Base-by-base conservation (phyloP, 2,797 vertebrate genomes). In the Eupleurogrammus muticus region DNA sequence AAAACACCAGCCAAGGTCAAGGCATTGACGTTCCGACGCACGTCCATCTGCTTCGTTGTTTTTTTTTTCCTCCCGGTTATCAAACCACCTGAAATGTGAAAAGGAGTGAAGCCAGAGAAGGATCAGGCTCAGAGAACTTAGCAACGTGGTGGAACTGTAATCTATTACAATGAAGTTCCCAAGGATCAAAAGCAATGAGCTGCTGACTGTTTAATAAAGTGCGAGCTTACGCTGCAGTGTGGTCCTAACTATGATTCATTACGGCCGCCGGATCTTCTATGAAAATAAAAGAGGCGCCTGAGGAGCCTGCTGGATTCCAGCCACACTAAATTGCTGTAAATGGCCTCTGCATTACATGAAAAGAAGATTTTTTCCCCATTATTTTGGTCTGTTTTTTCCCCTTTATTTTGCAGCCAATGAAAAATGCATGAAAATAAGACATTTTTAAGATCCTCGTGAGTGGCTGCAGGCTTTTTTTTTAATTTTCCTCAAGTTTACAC, bases 181-280 rank as follows among this genome's bases (percentile, higher is more conserved):
- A 55, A 84, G 85, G 82, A 93, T 94, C 86, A 89, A 85, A 94
- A 81, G 88, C 90, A 93, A 92, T 86, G 91, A 92, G 90, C 82
- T 87, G 80, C 90, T 90, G 92, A 90, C 91, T 90, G 80, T 90
- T 93, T 93, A 93, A 93, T 93, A 94, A 93, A 93, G 84, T 82
- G 75, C 66, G 20, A 82, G 91, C 92, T 92, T 91, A 89, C 91
- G 60, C 89, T 86, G 92, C 92, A 91, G 88, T 86, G 84, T 80
- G 75, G 62, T 75, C 89, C 90, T 92, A 94, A 94, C 92, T 92
- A 90, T 93, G 93, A 94, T 94, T 94, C 93, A 94, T 94, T 95
- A 94, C 86, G 80, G 89, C 92, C 91, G 85, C 91, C 62, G 84
- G 77, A 87, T 92, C 84, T 61, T 87, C 80, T 89, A 91, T 91